A percentile compares a stretch with the other conserved stretches of the same genome.
Conservation (phyloP, 2,113 vertebrate species). For the Phodopus roborovskii region DNA sequence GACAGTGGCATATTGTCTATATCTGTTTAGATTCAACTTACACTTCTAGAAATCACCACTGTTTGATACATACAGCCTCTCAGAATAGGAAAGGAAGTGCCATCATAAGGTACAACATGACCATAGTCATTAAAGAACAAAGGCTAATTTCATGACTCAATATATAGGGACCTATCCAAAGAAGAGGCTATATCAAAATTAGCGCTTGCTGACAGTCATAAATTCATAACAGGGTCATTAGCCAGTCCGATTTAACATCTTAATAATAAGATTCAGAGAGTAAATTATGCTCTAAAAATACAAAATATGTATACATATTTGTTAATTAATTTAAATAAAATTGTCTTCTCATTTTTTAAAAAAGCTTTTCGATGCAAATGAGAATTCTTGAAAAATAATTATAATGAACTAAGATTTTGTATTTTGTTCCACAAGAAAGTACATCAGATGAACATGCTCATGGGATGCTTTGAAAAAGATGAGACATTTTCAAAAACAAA, state of each 20-base stretch:
- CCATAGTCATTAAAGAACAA: not conserved
- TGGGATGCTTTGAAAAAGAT: not conserved
- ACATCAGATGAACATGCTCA: not conserved
- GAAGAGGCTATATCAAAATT: not conserved
- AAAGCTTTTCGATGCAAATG: not conserved
- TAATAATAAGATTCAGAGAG: not conserved
- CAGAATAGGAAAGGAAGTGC: not conserved
- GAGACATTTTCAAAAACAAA: not conserved
- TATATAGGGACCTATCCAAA: not conserved
- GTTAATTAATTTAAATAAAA: not conserved
- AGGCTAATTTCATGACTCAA: conserved; percentile 5
- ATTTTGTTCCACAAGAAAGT: not conserved
- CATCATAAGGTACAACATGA: not conserved
- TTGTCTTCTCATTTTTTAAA: not conserved
- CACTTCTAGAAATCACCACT: not conserved
- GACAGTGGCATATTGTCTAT: rapidly evolving
- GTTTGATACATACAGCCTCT: not conserved
- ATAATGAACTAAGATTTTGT: not conserved
- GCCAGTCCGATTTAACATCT: not conserved
- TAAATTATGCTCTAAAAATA: not conserved
- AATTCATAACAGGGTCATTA: not conserved
- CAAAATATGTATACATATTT: not conserved
- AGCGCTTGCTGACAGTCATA: not conserved
- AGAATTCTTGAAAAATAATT: not conserved
- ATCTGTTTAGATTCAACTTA: not conserved